phyloP scores from a whole-genome alignment of 2,888 invertebrate genomes.

The Dicyrtomina minuta region DNA sequence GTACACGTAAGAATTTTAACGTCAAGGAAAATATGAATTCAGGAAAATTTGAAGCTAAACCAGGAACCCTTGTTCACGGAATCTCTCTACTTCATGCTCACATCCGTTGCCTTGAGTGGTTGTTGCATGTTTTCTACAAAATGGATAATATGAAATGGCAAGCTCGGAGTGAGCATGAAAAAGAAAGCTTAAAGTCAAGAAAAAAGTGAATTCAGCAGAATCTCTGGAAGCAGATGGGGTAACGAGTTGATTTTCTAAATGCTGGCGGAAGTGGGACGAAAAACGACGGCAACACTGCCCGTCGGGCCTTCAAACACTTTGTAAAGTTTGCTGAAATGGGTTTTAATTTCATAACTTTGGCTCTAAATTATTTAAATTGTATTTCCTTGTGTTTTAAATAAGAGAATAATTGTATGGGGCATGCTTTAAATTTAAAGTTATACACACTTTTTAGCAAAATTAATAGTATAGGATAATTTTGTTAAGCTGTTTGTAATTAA shows the following conservation, averaged over 20 bases:
- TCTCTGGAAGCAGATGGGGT: conserved; percentile 6
- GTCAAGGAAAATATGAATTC: not conserved
- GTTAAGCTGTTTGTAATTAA: too few relatives aligned
- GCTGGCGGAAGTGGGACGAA: conserved; percentile 27
- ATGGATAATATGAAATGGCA: conserved; percentile 5
- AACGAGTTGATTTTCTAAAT: conserved; percentile 29
- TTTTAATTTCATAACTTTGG: too few relatives aligned
- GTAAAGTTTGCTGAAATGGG: conserved; percentile 25
- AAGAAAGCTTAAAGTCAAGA: not conserved
- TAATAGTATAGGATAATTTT: too few relatives aligned
- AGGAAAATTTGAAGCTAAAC: not conserved
- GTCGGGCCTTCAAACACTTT: conserved; percentile 13
- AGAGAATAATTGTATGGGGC: too few relatives aligned
- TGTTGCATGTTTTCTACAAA: conserved; percentile 22
- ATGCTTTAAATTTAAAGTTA: too few relatives aligned
- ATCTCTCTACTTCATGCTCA: conserved; percentile 20
- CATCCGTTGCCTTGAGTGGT: conserved; percentile 30
- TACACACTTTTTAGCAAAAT: too few relatives aligned
- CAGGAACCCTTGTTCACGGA: conserved; percentile 1
- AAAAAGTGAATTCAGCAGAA: conserved; percentile 18
- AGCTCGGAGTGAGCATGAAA: not conserved
- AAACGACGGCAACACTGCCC: conserved; percentile 39
- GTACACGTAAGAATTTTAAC: conserved; percentile 20
- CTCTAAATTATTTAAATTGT: too few relatives aligned
- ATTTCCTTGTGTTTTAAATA: too few relatives aligned